A percentile compares a stretch with the other conserved stretches of the same genome.
Conservation (phyloP, 2,797 vertebrate genomes). For the Triplophysa bombifrons region DNA sequence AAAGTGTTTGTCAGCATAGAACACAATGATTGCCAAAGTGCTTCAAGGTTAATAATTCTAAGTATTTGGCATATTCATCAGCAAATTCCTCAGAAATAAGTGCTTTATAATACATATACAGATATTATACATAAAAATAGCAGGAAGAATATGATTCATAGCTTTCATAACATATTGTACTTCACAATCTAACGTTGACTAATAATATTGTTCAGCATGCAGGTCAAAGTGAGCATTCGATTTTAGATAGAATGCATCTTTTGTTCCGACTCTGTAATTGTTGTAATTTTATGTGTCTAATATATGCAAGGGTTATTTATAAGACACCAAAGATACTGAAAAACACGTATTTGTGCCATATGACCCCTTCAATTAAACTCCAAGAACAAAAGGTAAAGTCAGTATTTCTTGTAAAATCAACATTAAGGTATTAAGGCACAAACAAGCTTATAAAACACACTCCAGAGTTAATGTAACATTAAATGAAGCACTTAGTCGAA, state of each 20-base stretch:
- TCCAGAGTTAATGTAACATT: background rate
- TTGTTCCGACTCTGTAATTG: too few relatives aligned
- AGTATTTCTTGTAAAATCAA: background rate
- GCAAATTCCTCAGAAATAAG: background rate
- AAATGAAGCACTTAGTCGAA: background rate
- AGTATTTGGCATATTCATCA: background rate
- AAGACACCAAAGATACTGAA: too few relatives aligned
- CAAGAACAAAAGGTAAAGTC: background rate
- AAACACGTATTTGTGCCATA: too few relatives aligned
- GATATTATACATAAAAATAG: background rate
- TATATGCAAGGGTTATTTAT: too few relatives aligned
- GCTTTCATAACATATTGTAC: background rate
- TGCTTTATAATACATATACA: background rate
- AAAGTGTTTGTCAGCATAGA: background rate
- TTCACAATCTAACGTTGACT: background rate
- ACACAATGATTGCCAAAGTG: conserved; percentile 3
- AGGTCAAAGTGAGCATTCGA: too few relatives aligned
- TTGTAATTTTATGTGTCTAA: too few relatives aligned
- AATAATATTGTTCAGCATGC: background rate
- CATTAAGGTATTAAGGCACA: background rate
- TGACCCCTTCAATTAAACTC: background rate
- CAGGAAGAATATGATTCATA: background rate
- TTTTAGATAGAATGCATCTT: too few relatives aligned
- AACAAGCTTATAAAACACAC: background rate
- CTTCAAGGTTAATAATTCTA: background rate